Base-by-base conservation (phyloP, 2,888 invertebrate species). In the Parapristionchus giblindavisi region DNA sequence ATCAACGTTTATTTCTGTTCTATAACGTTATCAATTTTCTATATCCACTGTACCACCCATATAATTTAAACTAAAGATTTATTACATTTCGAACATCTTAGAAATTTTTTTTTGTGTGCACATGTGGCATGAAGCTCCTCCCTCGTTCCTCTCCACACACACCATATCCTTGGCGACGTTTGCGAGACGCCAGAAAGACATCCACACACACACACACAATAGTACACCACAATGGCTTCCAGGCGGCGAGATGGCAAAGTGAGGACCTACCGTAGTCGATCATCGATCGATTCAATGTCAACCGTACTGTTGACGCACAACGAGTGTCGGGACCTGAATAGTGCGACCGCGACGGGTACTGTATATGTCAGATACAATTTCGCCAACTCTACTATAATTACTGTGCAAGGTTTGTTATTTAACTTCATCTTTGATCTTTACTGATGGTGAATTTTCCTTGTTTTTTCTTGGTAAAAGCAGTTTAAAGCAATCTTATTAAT, bases 281-380 rank as follows among this genome's bases (percentile, higher is more conserved):
- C 87, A 80, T 89, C 14, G 43, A 1, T 17, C 17, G 60, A 60
- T 34, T 29, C 43, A 17, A 79, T 79, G 79, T 75, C 79, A 34
- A 81, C 78, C 48, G 79, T 79, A 27, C 75, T 81, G 29, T 73
- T 81, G 21, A 79, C 78, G 43, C 78, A 81, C 61, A 76, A 76
- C 2, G 81, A 81, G 43, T 78, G 78, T 63, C 77, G 79, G 2
- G 81, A 81, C 76, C 60, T 79, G 32, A 54, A 78, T 14, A 24
- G 74, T 40, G 75, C 81, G 5, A 77, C 77, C 17, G 76, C 78
- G 36, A 8, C 52, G 34, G 38, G 6, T n/a, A 73, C 61, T 60
- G 48, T 48, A 2, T 3, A n/a, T 1, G 43, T 73, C 24, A 60
- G 73, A 8, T 73, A 73, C 21, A 24, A 52, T 32, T 73, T 61